Base-by-base conservation (phyloP, 2,113 vertebrate species). In the Epinephelus cyanopodus region DNA sequence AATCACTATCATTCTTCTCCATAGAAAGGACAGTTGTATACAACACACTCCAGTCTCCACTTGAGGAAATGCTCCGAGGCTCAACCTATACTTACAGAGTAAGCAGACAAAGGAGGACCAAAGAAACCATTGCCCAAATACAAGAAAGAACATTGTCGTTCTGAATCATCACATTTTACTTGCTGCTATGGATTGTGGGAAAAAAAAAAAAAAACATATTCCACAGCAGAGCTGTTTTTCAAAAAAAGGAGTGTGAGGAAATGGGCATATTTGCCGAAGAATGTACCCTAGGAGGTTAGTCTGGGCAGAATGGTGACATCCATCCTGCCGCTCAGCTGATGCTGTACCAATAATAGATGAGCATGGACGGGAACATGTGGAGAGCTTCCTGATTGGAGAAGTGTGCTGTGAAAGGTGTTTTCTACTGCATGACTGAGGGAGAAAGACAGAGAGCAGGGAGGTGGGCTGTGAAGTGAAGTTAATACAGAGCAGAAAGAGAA, bases 1-100 rank as follows among this genome's bases (percentile, higher is more conserved):
- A 87, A 87, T 75, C 64, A 79, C 74, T 58, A 77, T 87, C 57
- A 84, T 87, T 65, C 47, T 47, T 45, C 52, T 52, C 19, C 19
- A 47, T 11, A 65, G 27, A 74, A 79, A 65, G 27, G 19, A 67
- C 63, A 74, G 68, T 71, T 66, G 45, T 72, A 63, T 74, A 71
- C 48, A 33, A 77, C 21, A 72, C 52, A 9, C 42, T 68, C 17
- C 0, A 37, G 50, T 48, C 37, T 29, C 23, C 25, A 29, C 67
- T 81, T 23, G 11, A 78, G 27, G 48, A 79, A 69, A 64, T 25
- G 12, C 64, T 64, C 19, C 11, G 0, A 11, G 48, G 19, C 7
- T 69, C 19, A 60, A 29, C 62, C 19, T 70, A 25, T 52, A 62
- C 53, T 82, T 67, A 64, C 1, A 15, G 45, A 81, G 47, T 53